phyloP scores from a whole-genome alignment of 2,797 vertebrate species.

The Myotis pilosus region DNA sequence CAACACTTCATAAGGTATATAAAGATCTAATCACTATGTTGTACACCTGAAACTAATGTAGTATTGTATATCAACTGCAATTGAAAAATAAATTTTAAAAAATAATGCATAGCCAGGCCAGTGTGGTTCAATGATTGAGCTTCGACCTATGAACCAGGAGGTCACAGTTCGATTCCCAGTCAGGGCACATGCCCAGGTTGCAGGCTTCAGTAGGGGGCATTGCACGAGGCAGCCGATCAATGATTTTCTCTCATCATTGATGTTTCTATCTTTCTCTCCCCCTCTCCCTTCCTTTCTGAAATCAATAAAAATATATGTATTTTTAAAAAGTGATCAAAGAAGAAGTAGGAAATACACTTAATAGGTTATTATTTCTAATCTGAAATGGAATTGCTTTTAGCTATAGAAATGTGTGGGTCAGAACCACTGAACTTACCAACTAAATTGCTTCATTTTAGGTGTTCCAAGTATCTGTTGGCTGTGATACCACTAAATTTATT shows the following conservation, averaged over 20 bases:
- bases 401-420: neutral
- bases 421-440: slow-evolving; percentile 3
- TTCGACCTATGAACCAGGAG: neutral
- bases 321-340: neutral
- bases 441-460: slow-evolving; percentile 58
- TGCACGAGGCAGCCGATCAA: neutral
- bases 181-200: neutral
- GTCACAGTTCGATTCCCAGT: neutral
- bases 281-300: neutral
- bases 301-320: neutral
- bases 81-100: neutral
- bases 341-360: neutral
- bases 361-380: neutral
- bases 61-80: neutral
- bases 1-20: neutral
- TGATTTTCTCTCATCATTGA: neutral
- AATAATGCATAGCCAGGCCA: neutral
- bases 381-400: neutral
- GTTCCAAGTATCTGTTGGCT: slow-evolving; percentile 67
- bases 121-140: neutral
- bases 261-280: neutral
- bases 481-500: slow-evolving; percentile 38
- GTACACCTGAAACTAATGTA: neutral
- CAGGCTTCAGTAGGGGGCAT: neutral
- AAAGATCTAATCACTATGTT: neutral